Base-by-base conservation (phyloP, 53 echinoderm and acorn worm genomes). In the Luidia sarsii region DNA sequence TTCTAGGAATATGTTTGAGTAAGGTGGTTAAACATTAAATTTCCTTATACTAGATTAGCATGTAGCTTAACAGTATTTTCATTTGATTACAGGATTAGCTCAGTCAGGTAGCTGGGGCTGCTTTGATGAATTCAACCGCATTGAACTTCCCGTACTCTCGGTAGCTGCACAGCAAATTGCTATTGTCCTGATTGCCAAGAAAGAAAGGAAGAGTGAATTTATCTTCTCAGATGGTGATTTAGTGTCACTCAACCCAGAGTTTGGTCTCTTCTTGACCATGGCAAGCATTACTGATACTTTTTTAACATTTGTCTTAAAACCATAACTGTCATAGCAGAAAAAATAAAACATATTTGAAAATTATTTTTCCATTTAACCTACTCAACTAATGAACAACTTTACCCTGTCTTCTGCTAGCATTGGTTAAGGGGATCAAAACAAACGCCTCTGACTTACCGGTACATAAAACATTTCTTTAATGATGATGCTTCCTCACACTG, bases 91-190 rank as follows among this genome's bases (percentile, higher is more conserved):
- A 96, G 96, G 96, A 36, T 90, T 96, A 71, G 96, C 96, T 20
- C 96, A 96, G 86, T 96, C 96, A 13, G 95, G 96, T 45, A 93
- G 92, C 52, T 96, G 96, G 92, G 96, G 97, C 4, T 96, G 97
- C 39, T 96, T 96, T 86, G 97, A 96, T 89, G 97, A 96, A 61
- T 96, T 96, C 97, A 96, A 96, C 52, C 88, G 97, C 39, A 96
- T 96, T 75, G 97, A 93, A 80, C 70, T 95, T 19, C 93, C 97
- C 34, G 97, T 96, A 52, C 79, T 96, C 16, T 96, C 97, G 18
- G 97, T 96, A 27, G 97, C 97, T 64, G 97, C 97, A 8, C 97
- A 96, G 70, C 97, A 96, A 70, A 96, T 96, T 89, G 93, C 97
- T 48, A 93, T 94, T 51, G 93, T 94, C n/a, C 74, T 93, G 56